Percentiles rank a stretch among this genome's conserved stretches.
Evolutionary conservation across 2,888 invertebrate genomes (phyloP).

Genomic region (Drosophila siamana): DNA sequence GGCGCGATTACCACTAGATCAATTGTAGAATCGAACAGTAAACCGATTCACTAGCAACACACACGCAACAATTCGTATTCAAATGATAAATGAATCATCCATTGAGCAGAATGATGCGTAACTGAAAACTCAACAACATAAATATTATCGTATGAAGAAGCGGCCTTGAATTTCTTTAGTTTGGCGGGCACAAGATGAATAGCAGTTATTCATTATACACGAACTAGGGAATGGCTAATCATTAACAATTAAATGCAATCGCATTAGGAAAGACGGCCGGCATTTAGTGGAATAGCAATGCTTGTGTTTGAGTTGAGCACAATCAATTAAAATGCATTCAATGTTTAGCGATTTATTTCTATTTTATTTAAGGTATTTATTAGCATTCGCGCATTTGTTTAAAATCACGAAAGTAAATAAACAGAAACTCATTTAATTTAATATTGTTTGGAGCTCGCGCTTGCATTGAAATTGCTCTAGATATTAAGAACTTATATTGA

Average conservation of each 20-base stretch:
- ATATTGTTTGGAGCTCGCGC: not conserved
- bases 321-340: no score
- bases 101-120: conserved; percentile 9
- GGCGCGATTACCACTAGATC: conserved; percentile 6
- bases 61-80: conserved; percentile 26
- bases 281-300: no score
- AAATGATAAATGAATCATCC: conserved; percentile 40
- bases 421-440: not conserved
- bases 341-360: no score
- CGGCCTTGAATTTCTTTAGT: conserved; percentile 6
- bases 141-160: not conserved
- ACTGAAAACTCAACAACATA: conserved; percentile 11
- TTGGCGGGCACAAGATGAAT: not conserved
- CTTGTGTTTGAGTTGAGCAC: no score
- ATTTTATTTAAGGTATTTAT: no score
- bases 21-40: conserved; percentile 28
- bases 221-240: no score
- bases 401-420: not conserved
- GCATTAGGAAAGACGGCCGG: not conserved
- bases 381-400: not conserved
- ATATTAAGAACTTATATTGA: no score
- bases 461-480: not conserved
- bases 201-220: not conserved
- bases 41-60: conserved; percentile 13
- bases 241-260: not conserved